These are phyloP conservation scores for Sinhomidia bicolor DNA, from an alignment of 2,888 invertebrate species.

Conservation along the genomic window DNA sequence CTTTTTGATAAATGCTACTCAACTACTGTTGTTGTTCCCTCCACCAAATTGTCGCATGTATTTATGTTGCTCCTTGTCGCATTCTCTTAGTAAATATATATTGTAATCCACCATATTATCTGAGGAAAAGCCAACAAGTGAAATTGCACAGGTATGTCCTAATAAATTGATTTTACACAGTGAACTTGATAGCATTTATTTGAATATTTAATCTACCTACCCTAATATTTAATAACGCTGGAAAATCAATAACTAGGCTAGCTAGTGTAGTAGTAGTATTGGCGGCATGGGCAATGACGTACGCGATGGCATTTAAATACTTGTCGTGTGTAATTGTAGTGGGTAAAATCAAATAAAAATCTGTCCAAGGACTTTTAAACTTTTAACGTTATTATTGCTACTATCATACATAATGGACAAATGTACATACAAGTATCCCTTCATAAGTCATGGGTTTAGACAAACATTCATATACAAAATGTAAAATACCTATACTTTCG, in stretches of 20 bases:
- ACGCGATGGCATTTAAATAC: not conserved
- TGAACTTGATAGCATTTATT: not conserved
- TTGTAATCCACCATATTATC: constrained; percentile 3
- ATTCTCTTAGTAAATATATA: not conserved
- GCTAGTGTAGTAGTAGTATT: not conserved
- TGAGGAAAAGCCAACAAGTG: not conserved
- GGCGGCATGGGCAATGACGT: too few species aligned
- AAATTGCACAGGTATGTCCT: not conserved
- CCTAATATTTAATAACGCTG: not conserved
- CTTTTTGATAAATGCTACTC: too few species aligned
- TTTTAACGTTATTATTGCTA: not conserved
- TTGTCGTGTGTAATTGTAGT: not conserved
- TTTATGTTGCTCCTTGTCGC: too few species aligned
- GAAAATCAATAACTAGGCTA: not conserved
- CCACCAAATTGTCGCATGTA: too few species aligned
- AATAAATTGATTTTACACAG: constrained; percentile 25
- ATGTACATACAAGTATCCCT: not conserved
- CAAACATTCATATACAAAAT: not conserved
- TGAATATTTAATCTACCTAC: constrained; percentile 17
- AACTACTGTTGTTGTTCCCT: too few species aligned
- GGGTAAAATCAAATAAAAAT: constrained; percentile 4
- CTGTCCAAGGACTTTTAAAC: constrained; percentile 37
- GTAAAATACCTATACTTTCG: too few species aligned
- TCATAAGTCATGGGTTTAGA: not conserved
- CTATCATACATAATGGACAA: not conserved